Conservation (phyloP, 92 coral and sea anemone species). For the Siderastrea siderea region DNA sequence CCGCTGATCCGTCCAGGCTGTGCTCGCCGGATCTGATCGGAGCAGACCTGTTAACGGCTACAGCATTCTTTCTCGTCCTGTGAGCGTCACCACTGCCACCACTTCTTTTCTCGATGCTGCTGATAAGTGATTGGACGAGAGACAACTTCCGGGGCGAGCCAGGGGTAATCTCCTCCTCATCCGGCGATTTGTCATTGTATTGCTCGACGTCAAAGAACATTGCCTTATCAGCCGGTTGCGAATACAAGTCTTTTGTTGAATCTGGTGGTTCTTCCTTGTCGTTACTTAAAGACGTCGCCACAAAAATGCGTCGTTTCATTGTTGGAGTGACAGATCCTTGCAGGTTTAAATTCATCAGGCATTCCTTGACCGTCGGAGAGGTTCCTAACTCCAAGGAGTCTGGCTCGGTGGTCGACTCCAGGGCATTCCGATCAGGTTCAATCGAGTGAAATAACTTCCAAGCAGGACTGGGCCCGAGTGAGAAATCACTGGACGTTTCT, state of each 20-base stretch:
- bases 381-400: not conserved
- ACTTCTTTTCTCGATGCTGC: constrained; percentile 73
- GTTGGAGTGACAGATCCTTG: constrained; percentile 38
- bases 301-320: constrained; percentile 36
- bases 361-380: constrained; percentile 26
- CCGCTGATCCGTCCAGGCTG: constrained; percentile 3
- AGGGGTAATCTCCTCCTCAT: constrained; percentile 6
- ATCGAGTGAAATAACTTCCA: constrained; percentile 61
- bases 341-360: constrained; percentile 35
- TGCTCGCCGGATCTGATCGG: constrained; percentile 3
- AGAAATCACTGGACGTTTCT: constrained; percentile 70
- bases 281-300: not conserved
- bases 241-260: not conserved
- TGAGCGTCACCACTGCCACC: not conserved
- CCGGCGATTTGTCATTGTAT: constrained; percentile 31
- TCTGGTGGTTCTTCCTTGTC: not conserved
- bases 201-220: constrained; percentile 76
- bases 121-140: constrained; percentile 73
- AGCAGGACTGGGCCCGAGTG: constrained; percentile 69
- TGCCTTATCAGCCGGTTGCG: constrained; percentile 67
- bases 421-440: constrained; percentile 17
- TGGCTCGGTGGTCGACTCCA: constrained; percentile 19
- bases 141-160: constrained; percentile 71
- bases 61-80: constrained; percentile 4
- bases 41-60: not conserved